phyloP scores from a whole-genome alignment of 2,888 invertebrate genomes.

The Neoascia interrupta region DNA sequence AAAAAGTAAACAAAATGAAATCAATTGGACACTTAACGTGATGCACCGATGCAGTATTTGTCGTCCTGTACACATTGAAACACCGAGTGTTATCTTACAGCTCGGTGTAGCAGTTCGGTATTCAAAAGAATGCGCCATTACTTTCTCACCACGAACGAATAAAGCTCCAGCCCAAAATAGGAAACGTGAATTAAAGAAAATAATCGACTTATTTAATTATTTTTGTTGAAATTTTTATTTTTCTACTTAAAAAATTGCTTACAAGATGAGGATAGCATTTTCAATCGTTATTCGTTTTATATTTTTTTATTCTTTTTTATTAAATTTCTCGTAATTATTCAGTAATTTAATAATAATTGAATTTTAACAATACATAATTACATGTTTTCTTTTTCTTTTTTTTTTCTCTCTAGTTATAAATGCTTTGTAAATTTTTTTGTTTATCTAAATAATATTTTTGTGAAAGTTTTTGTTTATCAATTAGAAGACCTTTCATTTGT shows the following conservation, averaged over 20 bases:
- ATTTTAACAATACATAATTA: conserved; percentile 70
- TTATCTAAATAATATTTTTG: conserved; percentile 51
- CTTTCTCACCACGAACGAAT: too few species aligned
- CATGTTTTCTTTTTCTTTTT: conserved; percentile 53
- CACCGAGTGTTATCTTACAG: too few species aligned
- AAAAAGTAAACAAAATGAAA: too few species aligned
- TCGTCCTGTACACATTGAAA: too few species aligned
- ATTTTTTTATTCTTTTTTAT: conserved; percentile 41
- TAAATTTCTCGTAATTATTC: conserved; percentile 63
- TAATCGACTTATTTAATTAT: conserved; percentile 32
- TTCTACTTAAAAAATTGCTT: conserved; percentile 71
- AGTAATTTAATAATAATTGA: conserved; percentile 70
- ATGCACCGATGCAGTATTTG: too few species aligned
- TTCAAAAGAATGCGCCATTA: too few species aligned
- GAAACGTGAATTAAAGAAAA: too few species aligned
- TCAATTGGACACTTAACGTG: too few species aligned
- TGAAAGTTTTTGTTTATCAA: conserved; percentile 46
- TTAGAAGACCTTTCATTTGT: conserved; percentile 68
- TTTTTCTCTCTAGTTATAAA: conserved; percentile 50
- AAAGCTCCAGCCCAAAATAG: too few species aligned
- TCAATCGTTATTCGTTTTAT: conserved; percentile 62
- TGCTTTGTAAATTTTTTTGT: conserved; percentile 59
- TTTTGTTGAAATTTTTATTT: conserved; percentile 69
- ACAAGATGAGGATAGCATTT: conserved; percentile 71
- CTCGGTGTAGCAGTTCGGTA: too few species aligned